Evolutionary conservation across 2,797 vertebrate genomes (phyloP), one percentile per base, ranked within the genome.

Genomic region (Anomalospiza imberbis): DNA sequence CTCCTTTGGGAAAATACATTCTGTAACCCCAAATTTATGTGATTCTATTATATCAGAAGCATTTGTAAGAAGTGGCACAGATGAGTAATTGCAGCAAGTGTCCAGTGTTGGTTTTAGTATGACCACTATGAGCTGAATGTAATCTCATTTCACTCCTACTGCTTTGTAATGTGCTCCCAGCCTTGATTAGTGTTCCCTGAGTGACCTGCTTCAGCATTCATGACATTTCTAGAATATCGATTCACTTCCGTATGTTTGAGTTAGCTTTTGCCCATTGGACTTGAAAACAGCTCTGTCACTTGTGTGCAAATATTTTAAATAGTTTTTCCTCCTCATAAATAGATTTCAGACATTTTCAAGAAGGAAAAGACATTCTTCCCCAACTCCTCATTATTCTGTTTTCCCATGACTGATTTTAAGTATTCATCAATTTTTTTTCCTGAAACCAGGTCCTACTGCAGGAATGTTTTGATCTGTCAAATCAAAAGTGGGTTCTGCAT

Each of bases 141-240:
- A 92, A 84, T 75, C 57, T 88, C 77, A 91, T 85, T 91, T 95
- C 76, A 85, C 91, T 94, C 93, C 90, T 94, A 84, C 92, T 78
- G 76, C 44, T 94, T 47, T 88, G 66, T 8, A 88, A 76, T 93
- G 50, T 78, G 58, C 68, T 89, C 60, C 38, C 62, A 93, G 79
- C 18, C 72, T 62, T 94, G 81, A 86, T 88, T 63, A 89, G 75
- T 93, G 94, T 55, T 91, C 82, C 85, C 63, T 50, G 65, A 77
- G 83, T 88, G 88, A 93, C 84, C 90, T 91, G 67, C 81, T 91
- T 38, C 65, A 73, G 84, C 85, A 75, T 96, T 96, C 62, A 36
- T 68, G 38, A 72, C 55, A 78, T 85, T 85, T 94, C 79, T 81
- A 38, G 51, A 62, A 75, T 36, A 83, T 84, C 11, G 4, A 72